A percentile compares a stretch with the other conserved stretches of the same genome.
phyloP scores from a whole-genome alignment of 2,888 invertebrate species.

The Ormyrus rosae region DNA sequence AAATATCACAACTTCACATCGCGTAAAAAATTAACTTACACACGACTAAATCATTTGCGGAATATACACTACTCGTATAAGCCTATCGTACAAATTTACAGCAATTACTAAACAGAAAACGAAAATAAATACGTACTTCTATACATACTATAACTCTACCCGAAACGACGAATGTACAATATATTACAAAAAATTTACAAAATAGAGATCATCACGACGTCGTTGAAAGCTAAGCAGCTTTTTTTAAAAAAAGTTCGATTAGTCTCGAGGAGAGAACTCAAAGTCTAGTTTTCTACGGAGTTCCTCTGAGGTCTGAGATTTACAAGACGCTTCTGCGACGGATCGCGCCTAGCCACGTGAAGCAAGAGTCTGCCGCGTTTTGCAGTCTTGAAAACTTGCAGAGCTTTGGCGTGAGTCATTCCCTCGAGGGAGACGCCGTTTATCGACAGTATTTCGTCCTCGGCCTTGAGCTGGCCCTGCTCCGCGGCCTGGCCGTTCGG shows the following conservation, averaged over 20 bases:
- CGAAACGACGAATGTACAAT: slow-evolving; percentile 4
- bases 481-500: slow-evolving; percentile 81
- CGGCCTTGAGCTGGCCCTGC: slow-evolving; percentile 79
- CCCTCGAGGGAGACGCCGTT: slow-evolving; percentile 79
- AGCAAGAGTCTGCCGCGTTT: slow-evolving; percentile 79
- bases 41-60: slow-evolving; percentile 15
- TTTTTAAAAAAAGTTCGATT: too few relatives aligned
- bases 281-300: too few relatives aligned
- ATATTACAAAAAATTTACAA: slow-evolving; percentile 16
- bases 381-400: slow-evolving; percentile 80
- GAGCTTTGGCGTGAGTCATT: slow-evolving; percentile 79
- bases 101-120: slow-evolving; percentile 6
- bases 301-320: too few relatives aligned
- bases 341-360: slow-evolving; percentile 76
- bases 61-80: slow-evolving; percentile 6
- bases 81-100: background rate
- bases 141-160: background rate
- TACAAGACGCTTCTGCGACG: slow-evolving; percentile 70
- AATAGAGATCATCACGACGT: slow-evolving; percentile 52
- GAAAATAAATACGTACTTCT: slow-evolving; percentile 13
- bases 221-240: slow-evolving; percentile 10
- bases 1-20: slow-evolving; percentile 47
- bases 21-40: slow-evolving; percentile 12
- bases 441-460: slow-evolving; percentile 80
- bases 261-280: too few relatives aligned